Base-by-base conservation (phyloP, 2,888 invertebrate genomes). In the Drosophila austrosaltans region DNA sequence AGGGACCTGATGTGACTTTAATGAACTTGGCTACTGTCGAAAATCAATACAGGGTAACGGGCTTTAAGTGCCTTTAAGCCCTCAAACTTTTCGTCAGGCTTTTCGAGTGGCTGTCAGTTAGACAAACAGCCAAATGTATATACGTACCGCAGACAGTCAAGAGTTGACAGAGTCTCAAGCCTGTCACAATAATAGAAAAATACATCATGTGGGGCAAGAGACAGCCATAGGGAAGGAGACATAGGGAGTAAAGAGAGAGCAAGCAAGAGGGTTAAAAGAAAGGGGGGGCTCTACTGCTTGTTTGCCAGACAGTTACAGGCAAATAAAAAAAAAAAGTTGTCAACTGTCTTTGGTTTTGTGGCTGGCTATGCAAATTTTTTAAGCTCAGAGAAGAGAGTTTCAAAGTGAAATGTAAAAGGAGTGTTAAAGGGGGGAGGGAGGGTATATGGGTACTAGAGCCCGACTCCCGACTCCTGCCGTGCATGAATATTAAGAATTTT, bases 141-240 rank as follows among this genome's bases (percentile, higher is more conserved):
- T 28, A 58, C 58, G 22, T 16, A 62, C 6, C 40, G 63, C 39
- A 68, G 58, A 60, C 67, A 73, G 62, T 66, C 64, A 57, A 58
- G 53, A 71, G 70, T 67, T 63, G 53, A 72, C 39, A 53, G 32
- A 8, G 59, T 67, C 40, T 53, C 59, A 32, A 40, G 74, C 68
- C 75, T 84, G 84, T 81, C 84, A 81, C 72, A 76, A 80, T 83
- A 82, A 80, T 76, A 84, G 76, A 75, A 78, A 86, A 83, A 80
- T 75, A 76, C 67, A 79, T 66, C 76, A 61, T 48, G 66, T 59
- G 40, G 56, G 48, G n/a, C 22, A 10, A 20, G 66, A 54, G 42
- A 8, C 8, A 32, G 32, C 7, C 1, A 7, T 8, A 48, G 22
- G 5, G 48, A 48, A 4, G 25, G 53, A 12, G 25, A 25, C 3